Percentiles rank a stretch among this genome's conserved stretches.
Conservation (phyloP, 2,113 vertebrate species). For the Scopus umbretta region DNA sequence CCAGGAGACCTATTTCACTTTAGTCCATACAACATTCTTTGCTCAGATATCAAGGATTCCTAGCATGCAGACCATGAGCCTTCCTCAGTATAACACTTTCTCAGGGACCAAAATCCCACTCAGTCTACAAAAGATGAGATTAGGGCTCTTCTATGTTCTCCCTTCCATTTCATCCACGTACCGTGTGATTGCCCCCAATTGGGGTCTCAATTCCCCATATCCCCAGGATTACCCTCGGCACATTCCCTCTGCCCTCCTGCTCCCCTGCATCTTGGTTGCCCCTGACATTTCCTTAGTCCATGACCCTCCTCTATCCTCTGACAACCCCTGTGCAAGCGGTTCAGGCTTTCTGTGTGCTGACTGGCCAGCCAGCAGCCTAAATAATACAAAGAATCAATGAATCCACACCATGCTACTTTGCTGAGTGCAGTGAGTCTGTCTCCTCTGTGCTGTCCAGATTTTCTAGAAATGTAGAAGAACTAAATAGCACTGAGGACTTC, state of each 20-base stretch:
- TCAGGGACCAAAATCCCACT: background rate
- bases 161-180: background rate
- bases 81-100: background rate
- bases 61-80: background rate
- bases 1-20: background rate
- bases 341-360: background rate
- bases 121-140: background rate
- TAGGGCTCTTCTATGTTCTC: background rate
- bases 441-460: background rate
- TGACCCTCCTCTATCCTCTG: background rate
- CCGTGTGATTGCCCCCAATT: accelerated
- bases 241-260: background rate
- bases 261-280: background rate
- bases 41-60: background rate
- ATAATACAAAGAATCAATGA: background rate
- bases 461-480: background rate
- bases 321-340: accelerated
- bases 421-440: background rate
- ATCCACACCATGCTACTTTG: background rate
- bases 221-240: background rate
- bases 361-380: background rate
- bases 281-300: background rate
- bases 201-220: background rate
- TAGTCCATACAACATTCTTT: background rate
- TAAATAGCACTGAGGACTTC: background rate